Percentiles rank a stretch among this genome's conserved stretches.
These are phyloP conservation scores for Alosa alosa DNA, from an alignment of 2,113 vertebrate species.

Conservation along the genomic window DNA sequence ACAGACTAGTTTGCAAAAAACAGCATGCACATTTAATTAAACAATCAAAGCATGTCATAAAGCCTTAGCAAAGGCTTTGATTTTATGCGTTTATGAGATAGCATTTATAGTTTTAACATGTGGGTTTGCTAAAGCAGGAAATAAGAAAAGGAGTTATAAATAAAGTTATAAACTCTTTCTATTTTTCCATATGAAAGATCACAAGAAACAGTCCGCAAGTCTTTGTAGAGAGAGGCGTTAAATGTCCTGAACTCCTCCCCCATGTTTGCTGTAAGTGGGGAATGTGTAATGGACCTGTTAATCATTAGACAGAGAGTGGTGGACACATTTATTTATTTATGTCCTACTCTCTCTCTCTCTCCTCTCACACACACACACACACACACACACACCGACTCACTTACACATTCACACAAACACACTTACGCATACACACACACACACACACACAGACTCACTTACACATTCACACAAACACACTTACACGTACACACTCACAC, in stretches of 20 bases:
- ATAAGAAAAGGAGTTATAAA: conserved; percentile 32
- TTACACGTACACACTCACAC: neutral
- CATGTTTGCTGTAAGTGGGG: neutral
- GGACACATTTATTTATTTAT: neutral
- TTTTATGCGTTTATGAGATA: neutral
- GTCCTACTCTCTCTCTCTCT: neutral
- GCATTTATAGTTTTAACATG: conserved; percentile 27
- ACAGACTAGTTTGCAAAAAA: conserved; percentile 15
- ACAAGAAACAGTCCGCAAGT: neutral
- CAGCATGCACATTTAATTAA: conserved; percentile 30
- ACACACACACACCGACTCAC: neutral
- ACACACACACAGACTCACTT: neutral
- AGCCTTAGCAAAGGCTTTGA: neutral
- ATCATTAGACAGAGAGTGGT: conserved; percentile 12
- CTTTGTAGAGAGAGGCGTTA: neutral
- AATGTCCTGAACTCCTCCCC: neutral
- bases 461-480: neutral
- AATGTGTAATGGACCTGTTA: neutral
- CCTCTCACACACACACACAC: conserved; percentile 19
- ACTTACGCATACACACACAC: neutral
- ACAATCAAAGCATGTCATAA: conserved; percentile 29
- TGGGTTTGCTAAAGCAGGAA: conserved; percentile 10
- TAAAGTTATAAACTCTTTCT: neutral
- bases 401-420: neutral
- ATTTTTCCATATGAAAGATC: neutral